Evolutionary conservation across 2,113 vertebrate species (phyloP), one percentile per base, ranked within the genome.

Genomic region (Sceloporus tristichus): DNA sequence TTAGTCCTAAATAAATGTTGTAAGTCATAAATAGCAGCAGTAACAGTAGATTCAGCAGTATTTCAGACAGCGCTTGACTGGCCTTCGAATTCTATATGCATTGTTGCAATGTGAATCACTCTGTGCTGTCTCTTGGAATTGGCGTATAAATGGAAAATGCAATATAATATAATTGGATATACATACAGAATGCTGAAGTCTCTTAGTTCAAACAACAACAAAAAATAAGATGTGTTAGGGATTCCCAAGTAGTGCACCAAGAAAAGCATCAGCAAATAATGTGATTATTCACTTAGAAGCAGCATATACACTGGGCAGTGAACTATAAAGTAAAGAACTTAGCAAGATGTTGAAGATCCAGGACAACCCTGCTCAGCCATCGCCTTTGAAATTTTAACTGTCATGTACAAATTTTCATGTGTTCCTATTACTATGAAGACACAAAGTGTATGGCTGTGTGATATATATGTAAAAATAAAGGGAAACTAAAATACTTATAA

Each of bases 1-100:
- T 86, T 76, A 34, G 56, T 56, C 48, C 59, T 87, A 76, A 10
- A 87, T 82, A 66, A 82, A 75, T 18, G 18, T n/a, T 53, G 34
- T 25, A 54, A 48, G 16, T 23, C 42, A 23, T 40, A 65, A 56
- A 38, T 82, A 65, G 73, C n/a, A 81, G 68, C 54, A 87, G 53
- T 42, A 83, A 42, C 9, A 77, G 29, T 53, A 2, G 48, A 53
- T 68, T 65, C 73, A 83, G 80, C 59, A 70, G 59, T 66, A 27
- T 76, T 77, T 77, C 21, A 76, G 71, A 53, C 71, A 75, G 4
- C 66, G 29, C 29, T 75, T 66, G 4, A 6, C 80, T 68, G 80
- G 78, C 34, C 54, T 71, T 79, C n/a, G 8, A 18, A 38, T 80
- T 27, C 84, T 59, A 62, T 77, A 53, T n/a, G 84, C 8, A 68